Conservation (phyloP, 2,888 invertebrate species). For the Acanthosoma haemorrhoidale region DNA sequence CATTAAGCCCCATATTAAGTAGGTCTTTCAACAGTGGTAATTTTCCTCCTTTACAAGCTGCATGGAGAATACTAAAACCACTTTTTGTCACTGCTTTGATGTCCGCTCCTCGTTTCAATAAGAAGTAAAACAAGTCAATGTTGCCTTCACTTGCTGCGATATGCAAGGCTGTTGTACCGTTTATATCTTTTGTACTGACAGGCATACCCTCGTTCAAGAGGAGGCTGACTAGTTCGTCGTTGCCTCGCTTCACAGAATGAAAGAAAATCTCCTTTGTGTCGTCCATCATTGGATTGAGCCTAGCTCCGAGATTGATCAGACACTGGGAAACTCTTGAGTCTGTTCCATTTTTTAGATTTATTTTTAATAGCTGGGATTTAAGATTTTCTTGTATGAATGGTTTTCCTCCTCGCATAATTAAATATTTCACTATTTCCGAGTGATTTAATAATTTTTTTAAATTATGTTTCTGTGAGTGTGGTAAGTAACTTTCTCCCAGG, state of each 20-base stretch:
- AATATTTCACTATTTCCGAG: background rate
- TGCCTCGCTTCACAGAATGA: background rate
- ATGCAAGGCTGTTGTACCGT: background rate
- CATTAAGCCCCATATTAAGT: background rate
- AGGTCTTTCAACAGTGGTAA: background rate
- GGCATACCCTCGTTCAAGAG: background rate
- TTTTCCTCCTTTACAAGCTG: background rate
- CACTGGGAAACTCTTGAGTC: background rate
- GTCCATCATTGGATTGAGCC: background rate
- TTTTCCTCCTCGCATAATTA: background rate
- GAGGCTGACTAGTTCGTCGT: background rate
- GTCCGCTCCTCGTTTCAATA: background rate
- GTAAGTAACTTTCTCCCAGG: background rate
- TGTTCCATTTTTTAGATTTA: background rate
- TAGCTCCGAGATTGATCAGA: background rate
- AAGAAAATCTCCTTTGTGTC: background rate
- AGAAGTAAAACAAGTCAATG: background rate
- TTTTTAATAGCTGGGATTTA: background rate
- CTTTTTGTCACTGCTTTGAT: background rate
- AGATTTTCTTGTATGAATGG: background rate
- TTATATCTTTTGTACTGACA: background rate
- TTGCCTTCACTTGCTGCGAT: background rate
- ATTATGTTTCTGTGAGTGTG: background rate
- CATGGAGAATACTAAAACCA: background rate
- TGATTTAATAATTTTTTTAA: background rate